Evolutionary conservation across 2,113 vertebrate genomes (phyloP).

Genomic region (Salvelinus sp.): DNA sequence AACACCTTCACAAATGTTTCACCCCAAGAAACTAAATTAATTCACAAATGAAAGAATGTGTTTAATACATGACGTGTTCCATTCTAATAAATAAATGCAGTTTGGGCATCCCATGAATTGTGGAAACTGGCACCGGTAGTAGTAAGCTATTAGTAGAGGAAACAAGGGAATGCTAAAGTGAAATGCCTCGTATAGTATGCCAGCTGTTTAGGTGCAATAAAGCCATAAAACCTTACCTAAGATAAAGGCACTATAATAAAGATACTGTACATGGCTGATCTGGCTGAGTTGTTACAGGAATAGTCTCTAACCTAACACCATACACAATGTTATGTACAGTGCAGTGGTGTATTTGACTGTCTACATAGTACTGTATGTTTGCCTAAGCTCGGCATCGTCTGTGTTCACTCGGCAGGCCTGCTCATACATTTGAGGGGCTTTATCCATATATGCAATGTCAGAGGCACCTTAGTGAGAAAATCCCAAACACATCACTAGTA

Average conservation of each 20-base stretch:
- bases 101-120: background rate
- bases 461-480: conserved; percentile 41
- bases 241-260: background rate
- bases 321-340: no score
- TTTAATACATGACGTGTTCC: conserved; percentile 25
- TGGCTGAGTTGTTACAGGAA: background rate
- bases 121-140: background rate
- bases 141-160: background rate
- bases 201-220: background rate
- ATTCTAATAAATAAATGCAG: conserved; percentile 10
- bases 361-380: conserved; percentile 45
- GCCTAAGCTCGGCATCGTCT: background rate
- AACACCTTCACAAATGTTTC: conserved; percentile 60
- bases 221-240: background rate
- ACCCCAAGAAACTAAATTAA: conserved; percentile 24
- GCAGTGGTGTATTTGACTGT: background rate
- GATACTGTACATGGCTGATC: background rate
- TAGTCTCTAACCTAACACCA: background rate
- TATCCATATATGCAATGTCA: conserved; percentile 29
- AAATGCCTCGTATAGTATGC: background rate
- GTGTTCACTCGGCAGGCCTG: conserved; percentile 15
- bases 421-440: conserved; percentile 15
- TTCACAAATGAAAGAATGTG: conserved; percentile 18
- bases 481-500: conserved; percentile 40
- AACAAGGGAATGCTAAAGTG: background rate